Evolutionary conservation across 2,113 vertebrate genomes (phyloP).

Genomic region (Phyllostomus discolor): DNA sequence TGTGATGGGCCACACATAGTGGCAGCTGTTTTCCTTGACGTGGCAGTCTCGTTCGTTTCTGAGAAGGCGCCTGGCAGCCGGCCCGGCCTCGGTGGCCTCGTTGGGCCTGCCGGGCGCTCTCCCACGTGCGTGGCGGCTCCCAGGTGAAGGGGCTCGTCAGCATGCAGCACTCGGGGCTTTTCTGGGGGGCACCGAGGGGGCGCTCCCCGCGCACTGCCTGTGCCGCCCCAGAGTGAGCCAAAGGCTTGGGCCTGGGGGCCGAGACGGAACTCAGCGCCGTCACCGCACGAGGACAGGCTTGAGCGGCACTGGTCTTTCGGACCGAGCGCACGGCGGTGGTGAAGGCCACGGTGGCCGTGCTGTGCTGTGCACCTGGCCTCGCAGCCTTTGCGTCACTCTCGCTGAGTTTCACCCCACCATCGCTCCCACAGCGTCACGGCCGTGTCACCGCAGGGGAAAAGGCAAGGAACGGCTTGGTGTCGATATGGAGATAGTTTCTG

Average conservation of each 20-base stretch:
- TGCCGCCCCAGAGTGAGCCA: rapidly evolving
- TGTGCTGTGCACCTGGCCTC: neutral
- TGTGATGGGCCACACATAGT: neutral
- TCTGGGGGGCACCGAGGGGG: rapidly evolving
- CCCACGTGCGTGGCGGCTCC: rapidly evolving
- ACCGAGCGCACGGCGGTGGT: rapidly evolving
- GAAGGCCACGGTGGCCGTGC: rapidly evolving
- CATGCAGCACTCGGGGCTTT: rapidly evolving
- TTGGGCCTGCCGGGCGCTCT: neutral
- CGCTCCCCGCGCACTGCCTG: rapidly evolving
- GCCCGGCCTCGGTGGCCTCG: neutral
- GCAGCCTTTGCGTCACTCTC: too few species aligned
- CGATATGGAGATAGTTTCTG: too few species aligned
- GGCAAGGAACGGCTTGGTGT: too few species aligned
- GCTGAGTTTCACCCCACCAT: rapidly evolving
- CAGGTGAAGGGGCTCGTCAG: neutral
- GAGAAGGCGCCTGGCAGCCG: neutral
- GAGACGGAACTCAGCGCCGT: neutral
- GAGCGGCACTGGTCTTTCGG: neutral
- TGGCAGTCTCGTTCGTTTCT: neutral
- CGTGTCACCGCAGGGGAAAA: too few species aligned
- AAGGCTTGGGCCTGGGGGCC: neutral
- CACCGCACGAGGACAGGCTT: too few species aligned
- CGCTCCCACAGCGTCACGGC: too few species aligned
- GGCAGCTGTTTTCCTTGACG: neutral